Conservation (phyloP, 2,888 invertebrate species). For the Celastrina argiolus region DNA sequence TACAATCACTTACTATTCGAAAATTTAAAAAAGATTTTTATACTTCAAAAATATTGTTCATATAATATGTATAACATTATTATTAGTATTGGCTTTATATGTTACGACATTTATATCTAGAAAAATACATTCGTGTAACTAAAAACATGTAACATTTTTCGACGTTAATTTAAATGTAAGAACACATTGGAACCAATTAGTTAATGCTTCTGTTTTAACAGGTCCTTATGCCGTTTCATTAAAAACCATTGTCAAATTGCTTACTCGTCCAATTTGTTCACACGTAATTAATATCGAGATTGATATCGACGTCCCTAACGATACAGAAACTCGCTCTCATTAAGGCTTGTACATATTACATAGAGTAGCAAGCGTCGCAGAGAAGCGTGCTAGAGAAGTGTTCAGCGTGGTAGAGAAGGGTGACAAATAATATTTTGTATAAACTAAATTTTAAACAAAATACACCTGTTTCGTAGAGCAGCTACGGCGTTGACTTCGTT, state of each 20-base stretch:
- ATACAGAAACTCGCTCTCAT: constrained; percentile 73
- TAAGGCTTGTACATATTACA: constrained; percentile 40
- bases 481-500: too few species aligned
- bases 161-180: neutral
- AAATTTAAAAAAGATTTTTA: too few species aligned
- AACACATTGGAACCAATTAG: neutral
- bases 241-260: constrained; percentile 36
- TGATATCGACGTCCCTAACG: constrained; percentile 70
- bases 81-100: too few species aligned
- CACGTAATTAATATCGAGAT: constrained; percentile 71
- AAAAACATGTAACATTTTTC: neutral
- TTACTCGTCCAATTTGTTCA: constrained; percentile 63
- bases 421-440: too few species aligned
- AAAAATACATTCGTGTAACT: neutral
- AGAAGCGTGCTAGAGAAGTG: too few species aligned
- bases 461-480: too few species aligned
- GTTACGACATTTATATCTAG: neutral
- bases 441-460: too few species aligned
- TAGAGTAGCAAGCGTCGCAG: constrained; percentile 47
- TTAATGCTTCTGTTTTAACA: constrained; percentile 1
- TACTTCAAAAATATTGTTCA: too few species aligned
- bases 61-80: too few species aligned
- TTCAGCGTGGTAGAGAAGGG: too few species aligned
- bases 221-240: constrained; percentile 13
- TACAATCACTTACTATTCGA: too few species aligned